These are phyloP conservation scores for Synodontis membranacea DNA, from an alignment of 2,113 vertebrate species.

Conservation along the genomic window DNA sequence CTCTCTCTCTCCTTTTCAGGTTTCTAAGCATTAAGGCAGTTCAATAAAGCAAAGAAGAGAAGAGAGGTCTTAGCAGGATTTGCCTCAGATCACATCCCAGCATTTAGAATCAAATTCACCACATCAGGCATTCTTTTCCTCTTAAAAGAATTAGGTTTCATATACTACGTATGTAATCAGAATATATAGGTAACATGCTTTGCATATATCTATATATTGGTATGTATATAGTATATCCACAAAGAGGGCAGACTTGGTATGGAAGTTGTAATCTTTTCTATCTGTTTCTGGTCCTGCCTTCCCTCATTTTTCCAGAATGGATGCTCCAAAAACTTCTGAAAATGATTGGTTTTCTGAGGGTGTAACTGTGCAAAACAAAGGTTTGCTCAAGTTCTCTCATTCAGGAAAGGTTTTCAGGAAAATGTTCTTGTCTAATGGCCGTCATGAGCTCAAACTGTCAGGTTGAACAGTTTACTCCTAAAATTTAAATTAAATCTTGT, in stretches of 20 bases:
- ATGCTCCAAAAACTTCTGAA: slow-evolving; percentile 78
- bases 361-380: slow-evolving; percentile 89
- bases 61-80: slow-evolving; percentile 85
- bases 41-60: slow-evolving; percentile 85
- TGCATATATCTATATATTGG: slow-evolving; percentile 78
- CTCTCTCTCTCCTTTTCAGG: slow-evolving; percentile 75
- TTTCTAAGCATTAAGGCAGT: slow-evolving; percentile 85
- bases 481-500: slow-evolving; percentile 48
- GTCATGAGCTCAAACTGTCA: slow-evolving; percentile 39
- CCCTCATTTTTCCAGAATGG: slow-evolving; percentile 66
- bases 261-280: slow-evolving; percentile 73
- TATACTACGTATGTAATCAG: slow-evolving; percentile 78
- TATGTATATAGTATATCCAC: slow-evolving; percentile 79
- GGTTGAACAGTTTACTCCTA: slow-evolving; percentile 45
- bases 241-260: slow-evolving; percentile 65
- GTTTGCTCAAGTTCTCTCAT: slow-evolving; percentile 80
- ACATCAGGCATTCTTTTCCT: slow-evolving; percentile 74
- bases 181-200: slow-evolving; percentile 75
- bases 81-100: slow-evolving; percentile 81
- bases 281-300: slow-evolving; percentile 68
- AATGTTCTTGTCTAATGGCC: slow-evolving; percentile 25
- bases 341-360: slow-evolving; percentile 74
- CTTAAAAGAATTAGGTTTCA: slow-evolving; percentile 71
- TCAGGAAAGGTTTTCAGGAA: slow-evolving; percentile 66
- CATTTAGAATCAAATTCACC: slow-evolving; percentile 89